Evolutionary conservation across 2,113 vertebrate species (phyloP), one percentile per base, ranked within the genome.

Genomic region (Mormoops blainvillei): DNA sequence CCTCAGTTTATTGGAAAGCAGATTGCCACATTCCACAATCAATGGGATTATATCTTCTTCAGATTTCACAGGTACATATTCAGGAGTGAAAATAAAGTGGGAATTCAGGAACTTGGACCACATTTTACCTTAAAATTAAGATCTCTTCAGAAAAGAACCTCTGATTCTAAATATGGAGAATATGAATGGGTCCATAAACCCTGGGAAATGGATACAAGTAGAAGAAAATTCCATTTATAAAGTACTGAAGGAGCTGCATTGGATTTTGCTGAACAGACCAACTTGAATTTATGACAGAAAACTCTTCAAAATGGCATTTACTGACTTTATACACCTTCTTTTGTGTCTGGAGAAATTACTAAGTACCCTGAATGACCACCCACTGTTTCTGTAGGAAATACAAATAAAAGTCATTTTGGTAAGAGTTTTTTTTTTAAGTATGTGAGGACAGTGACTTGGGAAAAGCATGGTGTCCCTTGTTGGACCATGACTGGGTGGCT

Each of bases 131-230:
- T 99, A 93, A 99, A 99, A 97, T 98, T 99, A 18, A 98, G 99
- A 87, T 99, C 99, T 71, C 99, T 99, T 96, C 99, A 99, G 94
- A 99, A 99, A 98, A 99, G 99, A 97, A 99, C 99, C 18, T 99
- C 99, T 97, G 99, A 99, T 98, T 99, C 99, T 68, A 99, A 99
- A 97, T 99, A 99, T 92, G 99, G 99, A 85, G 99, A 99, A 88
- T 99, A 99, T 67, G 99, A 99, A 98, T 99, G 99, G 99, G 99
- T 99, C 96, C 99, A 99, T 97, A 99, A 99, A 99, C 99, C 99
- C 36, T 99, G 99, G 95, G 99, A 99, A 98, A 99, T 99, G 99
- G 99, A 99, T 84, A 99, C 99, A 94, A 99, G 98, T 97, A 99
- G 99, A 98, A 99, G 99, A 97, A 99, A 99, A 98, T 99, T 99